phyloP scores from a whole-genome alignment of 2,888 invertebrate genomes.

The Coenonympha glycerion region DNA sequence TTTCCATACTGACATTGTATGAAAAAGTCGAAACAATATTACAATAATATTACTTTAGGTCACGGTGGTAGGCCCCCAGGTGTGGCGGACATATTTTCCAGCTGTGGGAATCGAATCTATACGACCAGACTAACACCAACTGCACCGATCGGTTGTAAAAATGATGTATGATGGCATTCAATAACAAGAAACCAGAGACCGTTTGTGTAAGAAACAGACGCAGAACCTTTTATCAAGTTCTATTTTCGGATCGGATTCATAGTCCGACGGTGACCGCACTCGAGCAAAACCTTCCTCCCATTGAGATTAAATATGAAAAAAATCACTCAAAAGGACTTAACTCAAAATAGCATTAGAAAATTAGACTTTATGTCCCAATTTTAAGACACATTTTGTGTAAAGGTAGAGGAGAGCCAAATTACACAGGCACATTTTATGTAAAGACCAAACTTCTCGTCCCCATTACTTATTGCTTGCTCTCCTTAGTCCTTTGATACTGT shows the following conservation, averaged over 20 bases:
- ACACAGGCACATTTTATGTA: background rate
- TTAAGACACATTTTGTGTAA: background rate
- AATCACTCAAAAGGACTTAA: constrained; percentile 1
- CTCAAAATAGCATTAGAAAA: background rate
- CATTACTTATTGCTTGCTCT: background rate
- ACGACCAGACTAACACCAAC: too few relatives aligned
- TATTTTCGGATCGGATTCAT: constrained; percentile 11
- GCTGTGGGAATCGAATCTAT: too few relatives aligned
- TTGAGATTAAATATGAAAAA: constrained; percentile 11
- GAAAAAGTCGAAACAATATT: too few relatives aligned
- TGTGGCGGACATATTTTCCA: too few relatives aligned
- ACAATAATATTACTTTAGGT: too few relatives aligned
- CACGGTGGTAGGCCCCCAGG: too few relatives aligned
- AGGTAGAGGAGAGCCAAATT: background rate
- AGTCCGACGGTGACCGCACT: constrained; percentile 9
- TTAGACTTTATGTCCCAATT: background rate
- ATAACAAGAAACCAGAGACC: background rate
- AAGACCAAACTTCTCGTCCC: constrained; percentile 1
- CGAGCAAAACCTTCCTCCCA: constrained; percentile 1
- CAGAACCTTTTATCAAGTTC: background rate
- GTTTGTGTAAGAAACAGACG: too few relatives aligned
- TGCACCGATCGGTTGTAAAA: too few relatives aligned
- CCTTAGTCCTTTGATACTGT: constrained; percentile 1
- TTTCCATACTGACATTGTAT: too few relatives aligned
- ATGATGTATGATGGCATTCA: too few relatives aligned